Evolutionary conservation across 2,113 vertebrate genomes (phyloP).

Genomic region (Epinephelus cyanopodus): DNA sequence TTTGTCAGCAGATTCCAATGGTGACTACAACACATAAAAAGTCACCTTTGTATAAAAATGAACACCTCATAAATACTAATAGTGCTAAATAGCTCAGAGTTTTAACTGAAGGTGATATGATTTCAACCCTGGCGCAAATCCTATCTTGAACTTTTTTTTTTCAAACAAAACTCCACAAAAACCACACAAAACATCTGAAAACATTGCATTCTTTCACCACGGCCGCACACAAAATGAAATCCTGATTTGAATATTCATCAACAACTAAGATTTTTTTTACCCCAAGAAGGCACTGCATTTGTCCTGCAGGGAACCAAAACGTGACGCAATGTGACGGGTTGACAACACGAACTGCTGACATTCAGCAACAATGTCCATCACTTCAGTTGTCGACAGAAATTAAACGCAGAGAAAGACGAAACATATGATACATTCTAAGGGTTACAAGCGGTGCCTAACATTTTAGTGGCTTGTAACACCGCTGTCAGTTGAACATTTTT

Average conservation of each 20-base stretch:
- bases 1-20: no score
- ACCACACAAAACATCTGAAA: constrained; percentile 25
- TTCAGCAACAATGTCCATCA: neutral
- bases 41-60: neutral
- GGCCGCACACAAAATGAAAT: constrained; percentile 1
- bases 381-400: constrained; percentile 11
- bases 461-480: neutral
- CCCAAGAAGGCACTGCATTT: constrained; percentile 63
- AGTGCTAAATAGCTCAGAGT: constrained; percentile 14
- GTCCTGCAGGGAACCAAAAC: constrained; percentile 53
- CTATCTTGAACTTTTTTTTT: neutral
- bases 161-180: neutral
- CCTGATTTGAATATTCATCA: constrained; percentile 33
- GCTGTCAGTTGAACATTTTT: neutral
- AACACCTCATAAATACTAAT: neutral
- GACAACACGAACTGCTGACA: neutral
- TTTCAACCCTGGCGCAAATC: constrained; percentile 26
- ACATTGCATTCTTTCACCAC: constrained; percentile 19
- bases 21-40: neutral
- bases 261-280: constrained; percentile 17
- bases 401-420: neutral
- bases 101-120: constrained; percentile 37
- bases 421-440: neutral
- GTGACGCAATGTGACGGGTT: neutral
- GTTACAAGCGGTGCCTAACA: neutral